Base-by-base conservation (phyloP, 2,888 invertebrate genomes). In the Machimus rusticus region DNA sequence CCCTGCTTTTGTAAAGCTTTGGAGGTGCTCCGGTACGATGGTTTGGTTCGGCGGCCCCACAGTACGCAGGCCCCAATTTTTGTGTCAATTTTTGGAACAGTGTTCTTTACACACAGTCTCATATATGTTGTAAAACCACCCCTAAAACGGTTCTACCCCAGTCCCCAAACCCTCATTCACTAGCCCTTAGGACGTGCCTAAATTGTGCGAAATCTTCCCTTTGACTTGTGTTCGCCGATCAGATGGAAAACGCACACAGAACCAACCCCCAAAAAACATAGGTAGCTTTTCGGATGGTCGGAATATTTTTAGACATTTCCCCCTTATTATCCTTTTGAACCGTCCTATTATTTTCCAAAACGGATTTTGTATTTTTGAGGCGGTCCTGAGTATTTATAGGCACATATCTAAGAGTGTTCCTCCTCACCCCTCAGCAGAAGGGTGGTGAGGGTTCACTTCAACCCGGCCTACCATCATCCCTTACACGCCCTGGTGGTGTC, bases 1-100 rank as follows among this genome's bases (percentile, higher is more conserved):
- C 34, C 51, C 31, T 34, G 37, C 82, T 57, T 57, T 66, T 39
- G 23, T 1, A 19, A 37, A 34, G 55, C 37, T 57, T 82, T 82
- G 19, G 37, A 82, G 51, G 57, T 81, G 51, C n/a, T n/a, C 31
- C 16, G 34, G 19, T 28, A 76, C 8, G 37, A 9, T 28, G 39
- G 55, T 81, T 55, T 28, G 39, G 55, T 81, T 55, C 81, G 34
- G 81, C 55, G 6, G 28, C 8, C 8, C 28, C n/a, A 2, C 28
- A 39, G 34, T 31, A 55, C 81, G 81, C 81, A 81, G 46, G 81
- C 23, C 19, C 55, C 51, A 34, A 81, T 16, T 81, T 34, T 55
- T 81, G 51, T 81, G 81, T 51, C 51, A 81, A 81, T 81, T 81
- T 81, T 81, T 81, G 81, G 81, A 81, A 55, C 81, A 81, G 51